Evolutionary conservation across 2,888 invertebrate species (phyloP).

Genomic region (Epirrhoe alternata): DNA sequence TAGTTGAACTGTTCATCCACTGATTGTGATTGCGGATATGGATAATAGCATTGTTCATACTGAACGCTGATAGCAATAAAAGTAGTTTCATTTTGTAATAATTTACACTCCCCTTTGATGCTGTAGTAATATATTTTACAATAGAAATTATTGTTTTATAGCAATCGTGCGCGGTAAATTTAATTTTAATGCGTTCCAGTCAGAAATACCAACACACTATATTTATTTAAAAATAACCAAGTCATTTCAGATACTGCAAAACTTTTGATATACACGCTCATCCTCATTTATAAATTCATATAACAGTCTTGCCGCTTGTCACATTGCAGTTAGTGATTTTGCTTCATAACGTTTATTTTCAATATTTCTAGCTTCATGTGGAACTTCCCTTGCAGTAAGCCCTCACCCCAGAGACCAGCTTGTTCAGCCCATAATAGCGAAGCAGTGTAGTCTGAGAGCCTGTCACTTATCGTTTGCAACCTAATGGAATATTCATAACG

Average conservation of each 20-base stretch:
- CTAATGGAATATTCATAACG: constrained; percentile 44
- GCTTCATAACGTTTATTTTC: neutral
- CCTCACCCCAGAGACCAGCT: constrained; percentile 37
- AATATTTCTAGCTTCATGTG: constrained; percentile 4
- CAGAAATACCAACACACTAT: too few species aligned
- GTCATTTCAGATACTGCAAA: too few species aligned
- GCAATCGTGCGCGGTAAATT: neutral
- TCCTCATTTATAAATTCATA: neutral
- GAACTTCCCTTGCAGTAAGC: constrained; percentile 17
- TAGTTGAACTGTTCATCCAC: constrained; percentile 10
- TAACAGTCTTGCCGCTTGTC: neutral
- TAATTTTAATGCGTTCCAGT: too few species aligned
- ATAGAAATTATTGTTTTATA: neutral
- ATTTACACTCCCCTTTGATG: neutral
- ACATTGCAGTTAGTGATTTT: neutral
- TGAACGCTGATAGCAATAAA: neutral
- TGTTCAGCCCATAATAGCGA: constrained; percentile 41
- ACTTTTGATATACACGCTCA: too few species aligned
- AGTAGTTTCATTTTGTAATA: neutral
- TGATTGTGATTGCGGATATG: constrained; percentile 3
- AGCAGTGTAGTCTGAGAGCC: constrained; percentile 45
- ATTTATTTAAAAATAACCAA: too few species aligned
- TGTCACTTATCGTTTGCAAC: constrained; percentile 49
- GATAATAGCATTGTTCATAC: neutral
- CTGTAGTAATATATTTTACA: neutral